These are phyloP conservation scores for Ivindomyrus marchei DNA, from an alignment of 2,113 vertebrate genomes.

Conservation along the genomic window DNA sequence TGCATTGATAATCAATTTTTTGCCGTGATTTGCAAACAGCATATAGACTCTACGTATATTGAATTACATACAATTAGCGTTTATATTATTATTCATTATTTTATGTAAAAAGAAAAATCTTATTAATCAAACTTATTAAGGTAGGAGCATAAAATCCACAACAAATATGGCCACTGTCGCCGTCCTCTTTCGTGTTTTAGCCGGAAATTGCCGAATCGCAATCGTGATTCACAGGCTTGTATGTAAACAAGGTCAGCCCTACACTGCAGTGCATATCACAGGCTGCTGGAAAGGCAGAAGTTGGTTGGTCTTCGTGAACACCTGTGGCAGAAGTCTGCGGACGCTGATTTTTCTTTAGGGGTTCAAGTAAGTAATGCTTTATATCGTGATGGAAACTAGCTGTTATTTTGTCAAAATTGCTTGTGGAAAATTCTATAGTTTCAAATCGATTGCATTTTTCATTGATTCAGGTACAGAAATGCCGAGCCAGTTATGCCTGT, in stretches of 20 bases:
- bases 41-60: neutral
- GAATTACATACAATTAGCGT: neutral
- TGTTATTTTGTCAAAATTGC: neutral
- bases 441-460: neutral
- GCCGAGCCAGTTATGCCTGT: neutral
- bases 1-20: neutral
- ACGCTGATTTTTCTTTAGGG: neutral
- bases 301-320: neutral
- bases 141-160: neutral
- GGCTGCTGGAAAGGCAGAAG: neutral
- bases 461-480: neutral
- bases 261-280: neutral
- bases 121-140: neutral
- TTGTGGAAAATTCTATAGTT: neutral
- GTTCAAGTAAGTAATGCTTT: neutral
- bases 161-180: constrained; percentile 11
- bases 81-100: neutral
- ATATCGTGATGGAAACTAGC: neutral
- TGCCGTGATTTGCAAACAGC: neutral
- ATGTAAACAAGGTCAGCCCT: constrained; percentile 26
- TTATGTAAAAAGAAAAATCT: neutral
- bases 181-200: neutral
- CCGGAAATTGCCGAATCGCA: constrained; percentile 23
- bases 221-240: neutral
- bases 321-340: constrained; percentile 12